Evolutionary conservation across 1,140 invertebrate genomes (phyloP), one percentile per base, ranked within the genome.

Genomic region (Bombus impatiens): DNA sequence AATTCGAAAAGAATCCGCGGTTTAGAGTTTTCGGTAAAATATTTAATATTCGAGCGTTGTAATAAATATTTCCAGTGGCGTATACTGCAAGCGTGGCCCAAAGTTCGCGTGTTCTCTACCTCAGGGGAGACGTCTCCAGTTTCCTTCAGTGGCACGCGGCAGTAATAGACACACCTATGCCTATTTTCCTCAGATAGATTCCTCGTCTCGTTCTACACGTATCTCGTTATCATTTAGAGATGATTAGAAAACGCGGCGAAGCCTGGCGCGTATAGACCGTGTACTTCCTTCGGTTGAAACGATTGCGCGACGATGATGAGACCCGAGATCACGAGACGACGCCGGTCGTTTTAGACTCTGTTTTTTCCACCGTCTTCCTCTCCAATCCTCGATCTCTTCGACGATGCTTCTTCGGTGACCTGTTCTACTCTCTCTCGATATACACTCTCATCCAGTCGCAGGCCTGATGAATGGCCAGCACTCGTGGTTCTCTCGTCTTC

Each of bases 141-240:
- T 84, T 78, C 47, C 78, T 10, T 0, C 22, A 5, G 40, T 62
- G 78, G 83, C 78, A 79, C 68, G 83, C 70, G 68, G 75, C 47
- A 71, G 62, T 53, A 79, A 47, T 42, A 42, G 84, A 78, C 77
- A 84, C 84, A 86, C 84, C 78, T 81, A 74, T 86, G 22, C 71
- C 62, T 82, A 80, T 88, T 91, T 90, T 65, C 77, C 65, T 74
- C 62, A 47, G 83, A 78, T 35, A 78, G 72, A 86, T 85, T 82
- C 67, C 35, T 72, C 86, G 47, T 35, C 47, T 68, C 74, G 37
- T 62, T 70, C 59, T 18, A 84, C 83, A 79, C 77, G 88, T 91
- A 89, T 90, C 91, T 91, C 87, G 90, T 92, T 93, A 92, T 93
- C 92, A 91, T 93, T 93, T 92, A 90, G 90, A 85, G 83, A 75